Conservation (phyloP, 2,113 vertebrate species). For the Patagioenas fasciata region DNA sequence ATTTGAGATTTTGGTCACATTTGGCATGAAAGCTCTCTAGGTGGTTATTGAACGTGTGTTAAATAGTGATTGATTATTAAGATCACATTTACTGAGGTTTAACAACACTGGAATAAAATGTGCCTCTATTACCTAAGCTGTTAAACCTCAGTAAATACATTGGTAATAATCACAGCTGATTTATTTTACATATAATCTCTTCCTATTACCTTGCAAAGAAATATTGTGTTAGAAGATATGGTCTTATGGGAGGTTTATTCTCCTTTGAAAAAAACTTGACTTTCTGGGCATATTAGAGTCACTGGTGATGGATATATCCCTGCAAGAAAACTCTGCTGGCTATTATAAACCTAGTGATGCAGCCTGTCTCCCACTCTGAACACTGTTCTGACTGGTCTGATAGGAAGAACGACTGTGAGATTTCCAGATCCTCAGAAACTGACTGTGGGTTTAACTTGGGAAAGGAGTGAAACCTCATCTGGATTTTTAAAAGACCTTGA, state of each 20-base stretch:
- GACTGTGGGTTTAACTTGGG: neutral
- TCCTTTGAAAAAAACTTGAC: neutral
- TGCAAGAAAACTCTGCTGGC: neutral
- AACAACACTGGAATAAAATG: conserved; percentile 33
- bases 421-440: neutral
- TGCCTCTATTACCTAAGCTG: conserved; percentile 17
- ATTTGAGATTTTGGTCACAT: neutral
- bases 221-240: neutral
- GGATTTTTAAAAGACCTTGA: neutral
- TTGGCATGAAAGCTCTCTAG: neutral
- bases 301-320: neutral
- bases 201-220: neutral
- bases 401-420: neutral
- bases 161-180: conserved; percentile 8
- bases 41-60: neutral
- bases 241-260: neutral
- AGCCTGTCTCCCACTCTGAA: neutral
- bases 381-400: neutral
- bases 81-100: conserved; percentile 23
- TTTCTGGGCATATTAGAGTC: neutral
- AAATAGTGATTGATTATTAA: conserved; percentile 55
- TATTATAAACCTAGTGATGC: neutral
- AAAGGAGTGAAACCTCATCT: neutral
- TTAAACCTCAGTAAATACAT: conserved; percentile 13
- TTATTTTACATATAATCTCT: conserved; percentile 19